Base-by-base conservation (phyloP, 2,113 vertebrate species). In the Porphyrio hochstetteri region DNA sequence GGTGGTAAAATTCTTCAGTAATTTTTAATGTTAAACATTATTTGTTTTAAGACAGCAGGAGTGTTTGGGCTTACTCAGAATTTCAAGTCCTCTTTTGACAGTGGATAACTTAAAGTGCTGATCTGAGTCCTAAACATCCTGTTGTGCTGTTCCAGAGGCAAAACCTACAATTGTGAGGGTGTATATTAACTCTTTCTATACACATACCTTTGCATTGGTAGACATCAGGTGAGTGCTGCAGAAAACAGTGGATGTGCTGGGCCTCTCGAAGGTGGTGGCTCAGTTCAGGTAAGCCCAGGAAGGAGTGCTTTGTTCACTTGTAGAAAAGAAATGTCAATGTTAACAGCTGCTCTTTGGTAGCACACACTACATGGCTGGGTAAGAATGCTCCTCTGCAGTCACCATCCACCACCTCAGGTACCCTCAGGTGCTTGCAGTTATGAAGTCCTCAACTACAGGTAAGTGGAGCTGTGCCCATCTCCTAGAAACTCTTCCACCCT, bases 381-480 rank as follows among this genome's bases (percentile, higher is more conserved):
- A 20, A 50, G 67, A 55, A 57, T 0, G 0, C 31, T 69, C 17
- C 56, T 59, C 11, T 59, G 59, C 71, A n/a, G 76, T n/a, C 53
- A 6, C 31, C 20, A n/a, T 5, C 29, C 31, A 33, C 9, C 7
- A 8, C 40, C 35, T 8, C 70, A 20, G 40, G 40, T 28, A 15
- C 27, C 33, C 23, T 13, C 31, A 2, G 31, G 21, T 31, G 31
- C 36, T 67, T 17, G 33, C 42, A n/a, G 33, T 23, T 65, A 13
- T 5, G 9, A 46, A 31, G 46, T 48, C 59, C 63, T 38, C 31
- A 24, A 7, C 29, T 27, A 71, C 48, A 23, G 20, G 7, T 69
- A 29, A 29, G 9, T 3, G 25, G 61, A 33, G 48, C 61, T 0
- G 0, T 9, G 74, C 64, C 35, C 38, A n/a, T 28, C 27, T 36